Conservation (phyloP, 2,113 vertebrate genomes). For the Anarrhichthys ocellatus region DNA sequence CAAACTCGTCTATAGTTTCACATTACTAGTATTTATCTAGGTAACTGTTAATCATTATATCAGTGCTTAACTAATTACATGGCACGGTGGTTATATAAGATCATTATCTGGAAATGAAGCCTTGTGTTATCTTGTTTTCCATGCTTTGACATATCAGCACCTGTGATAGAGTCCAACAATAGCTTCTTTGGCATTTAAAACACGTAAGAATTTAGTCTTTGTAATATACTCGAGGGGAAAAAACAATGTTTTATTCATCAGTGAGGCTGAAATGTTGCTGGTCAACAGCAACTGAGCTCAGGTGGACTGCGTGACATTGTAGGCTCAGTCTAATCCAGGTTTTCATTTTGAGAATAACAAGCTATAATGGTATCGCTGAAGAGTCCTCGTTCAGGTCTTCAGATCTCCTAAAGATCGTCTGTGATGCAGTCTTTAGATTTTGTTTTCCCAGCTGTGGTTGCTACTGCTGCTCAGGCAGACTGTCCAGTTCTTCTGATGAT, state of each 20-base stretch:
- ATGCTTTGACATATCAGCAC: background rate
- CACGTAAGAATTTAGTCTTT: no score
- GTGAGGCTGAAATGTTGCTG: slow-evolving; percentile 1
- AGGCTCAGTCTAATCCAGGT: background rate
- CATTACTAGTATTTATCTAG: no score
- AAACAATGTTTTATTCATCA: slow-evolving; percentile 1
- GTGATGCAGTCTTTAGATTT: background rate
- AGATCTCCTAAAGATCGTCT: background rate
- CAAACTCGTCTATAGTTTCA: no score
- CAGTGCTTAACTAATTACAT: background rate
- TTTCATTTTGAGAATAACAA: background rate
- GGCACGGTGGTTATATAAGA: background rate
- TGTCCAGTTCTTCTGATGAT: background rate
- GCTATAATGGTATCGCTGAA: background rate
- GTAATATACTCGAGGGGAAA: background rate
- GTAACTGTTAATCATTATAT: background rate
- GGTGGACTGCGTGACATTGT: slow-evolving; percentile 7
- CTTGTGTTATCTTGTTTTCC: background rate
- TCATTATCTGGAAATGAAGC: background rate
- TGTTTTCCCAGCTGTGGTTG: background rate
- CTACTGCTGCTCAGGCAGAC: background rate
- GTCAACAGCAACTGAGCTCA: slow-evolving; percentile 1
- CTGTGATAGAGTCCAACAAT: background rate
- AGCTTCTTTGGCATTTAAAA: background rate
- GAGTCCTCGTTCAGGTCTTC: background rate